These are phyloP conservation scores for Anoplolepis gracilipes DNA, from an alignment of 1,140 invertebrate genomes.

Conservation along the genomic window DNA sequence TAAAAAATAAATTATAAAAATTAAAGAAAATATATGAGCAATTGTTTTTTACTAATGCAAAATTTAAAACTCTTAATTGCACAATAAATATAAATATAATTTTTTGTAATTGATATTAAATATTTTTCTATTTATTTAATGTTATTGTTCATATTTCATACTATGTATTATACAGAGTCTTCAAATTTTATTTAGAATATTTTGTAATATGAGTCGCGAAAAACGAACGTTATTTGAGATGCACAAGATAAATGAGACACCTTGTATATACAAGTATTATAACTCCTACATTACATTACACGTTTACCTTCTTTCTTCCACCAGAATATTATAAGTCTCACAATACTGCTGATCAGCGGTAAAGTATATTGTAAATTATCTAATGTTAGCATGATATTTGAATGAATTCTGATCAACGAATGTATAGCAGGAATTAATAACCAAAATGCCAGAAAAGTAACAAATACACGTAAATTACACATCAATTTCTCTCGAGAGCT, in stretches of 20 bases:
- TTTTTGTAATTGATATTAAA: too few species aligned
- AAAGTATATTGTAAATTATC: slow-evolving; percentile 36
- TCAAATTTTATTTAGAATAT: too few species aligned
- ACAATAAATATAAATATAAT: too few species aligned
- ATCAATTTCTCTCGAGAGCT: background rate
- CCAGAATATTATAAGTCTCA: slow-evolving; percentile 15
- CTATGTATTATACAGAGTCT: too few species aligned
- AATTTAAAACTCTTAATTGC: too few species aligned
- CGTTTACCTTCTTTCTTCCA: slow-evolving; percentile 41
- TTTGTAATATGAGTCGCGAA: too few species aligned
- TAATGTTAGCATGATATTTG: background rate
- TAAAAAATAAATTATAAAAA: too few species aligned
- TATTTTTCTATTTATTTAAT: too few species aligned
- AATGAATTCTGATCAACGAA: slow-evolving; percentile 12
- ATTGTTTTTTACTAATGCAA: too few species aligned
- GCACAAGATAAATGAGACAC: background rate
- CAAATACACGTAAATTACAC: slow-evolving; percentile 5
- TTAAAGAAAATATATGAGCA: too few species aligned
- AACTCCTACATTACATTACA: background rate
- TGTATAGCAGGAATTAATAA: slow-evolving; percentile 20
- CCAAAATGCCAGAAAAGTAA: background rate
- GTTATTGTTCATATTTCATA: too few species aligned
- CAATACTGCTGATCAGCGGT: background rate
- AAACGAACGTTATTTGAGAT: background rate
- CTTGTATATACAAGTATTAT: background rate